These are phyloP conservation scores for Ptyas mucosa DNA, from an alignment of 2,113 vertebrate species.

Conservation along the genomic window DNA sequence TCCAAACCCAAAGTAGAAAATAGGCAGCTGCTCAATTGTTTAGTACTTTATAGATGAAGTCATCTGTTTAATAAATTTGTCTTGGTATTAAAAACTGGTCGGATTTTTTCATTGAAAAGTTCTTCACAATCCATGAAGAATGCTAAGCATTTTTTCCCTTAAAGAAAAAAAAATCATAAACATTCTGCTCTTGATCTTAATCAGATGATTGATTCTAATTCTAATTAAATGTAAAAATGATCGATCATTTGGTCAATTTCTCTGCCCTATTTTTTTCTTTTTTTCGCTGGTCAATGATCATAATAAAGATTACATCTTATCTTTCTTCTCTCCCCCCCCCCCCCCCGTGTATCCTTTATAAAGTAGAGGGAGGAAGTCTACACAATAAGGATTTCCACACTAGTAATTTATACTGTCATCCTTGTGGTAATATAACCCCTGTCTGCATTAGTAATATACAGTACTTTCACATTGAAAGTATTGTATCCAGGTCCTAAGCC, in stretches of 20 bases:
- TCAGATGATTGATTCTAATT: not conserved
- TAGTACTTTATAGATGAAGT: conserved; percentile 34
- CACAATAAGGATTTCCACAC: not conserved
- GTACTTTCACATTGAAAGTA: not conserved
- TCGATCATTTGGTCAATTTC: not conserved
- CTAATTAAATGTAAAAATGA: not conserved
- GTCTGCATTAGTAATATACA: not conserved
- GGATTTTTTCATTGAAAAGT: conserved; percentile 35
- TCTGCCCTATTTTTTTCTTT: not conserved
- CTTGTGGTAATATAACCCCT: not conserved
- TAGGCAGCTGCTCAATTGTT: conserved; percentile 9
- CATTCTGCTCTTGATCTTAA: not conserved
- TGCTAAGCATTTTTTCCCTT: not conserved
- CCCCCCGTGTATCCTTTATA: not conserved
- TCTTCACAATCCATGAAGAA: conserved; percentile 8
- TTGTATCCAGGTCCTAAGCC: too few species aligned
- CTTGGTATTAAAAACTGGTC: not conserved
- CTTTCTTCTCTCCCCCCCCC: too few species aligned
- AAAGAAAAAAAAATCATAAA: not conserved
- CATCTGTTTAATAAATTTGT: conserved; percentile 34
- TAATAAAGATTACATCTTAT: not conserved
- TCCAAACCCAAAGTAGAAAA: conserved; percentile 37
- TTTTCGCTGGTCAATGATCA: not conserved
- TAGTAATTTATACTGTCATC: not conserved
- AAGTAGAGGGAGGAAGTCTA: not conserved